Evolutionary conservation across 2,797 vertebrate genomes (phyloP).

Genomic region (Fratercula arctica): DNA sequence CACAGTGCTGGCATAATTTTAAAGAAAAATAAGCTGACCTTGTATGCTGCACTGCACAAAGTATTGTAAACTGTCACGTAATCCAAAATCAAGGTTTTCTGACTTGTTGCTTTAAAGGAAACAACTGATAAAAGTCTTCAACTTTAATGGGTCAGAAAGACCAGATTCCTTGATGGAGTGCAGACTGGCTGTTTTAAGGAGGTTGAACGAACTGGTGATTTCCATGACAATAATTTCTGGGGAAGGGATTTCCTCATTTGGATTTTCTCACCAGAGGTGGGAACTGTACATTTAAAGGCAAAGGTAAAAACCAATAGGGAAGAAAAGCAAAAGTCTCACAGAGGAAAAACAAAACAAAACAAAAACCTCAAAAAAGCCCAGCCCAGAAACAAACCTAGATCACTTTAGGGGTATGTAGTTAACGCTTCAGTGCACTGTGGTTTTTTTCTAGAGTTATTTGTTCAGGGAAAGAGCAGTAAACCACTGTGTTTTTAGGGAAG

Average conservation of each 20-base stretch:
- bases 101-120: background rate
- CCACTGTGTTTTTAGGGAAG: constrained; percentile 53
- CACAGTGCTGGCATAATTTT: background rate
- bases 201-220: background rate
- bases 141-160: constrained; percentile 11
- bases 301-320: background rate
- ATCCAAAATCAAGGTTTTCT: background rate
- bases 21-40: background rate
- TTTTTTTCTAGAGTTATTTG: constrained; percentile 24
- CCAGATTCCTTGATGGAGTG: background rate
- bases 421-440: background rate
- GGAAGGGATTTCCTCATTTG: background rate
- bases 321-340: background rate
- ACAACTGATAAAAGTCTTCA: background rate
- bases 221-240: background rate
- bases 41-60: background rate
- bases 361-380: background rate
- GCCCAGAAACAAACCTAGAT: background rate
- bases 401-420: background rate
- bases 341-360: background rate
- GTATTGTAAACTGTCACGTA: background rate
- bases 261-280: constrained; percentile 7
- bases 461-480: constrained; percentile 42
- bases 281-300: constrained; percentile 11
- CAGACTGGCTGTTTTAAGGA: background rate